A percentile compares a stretch with the other conserved stretches of the same genome.
Conservation (phyloP, 1,140 invertebrate genomes). For the Achroia grisella region DNA sequence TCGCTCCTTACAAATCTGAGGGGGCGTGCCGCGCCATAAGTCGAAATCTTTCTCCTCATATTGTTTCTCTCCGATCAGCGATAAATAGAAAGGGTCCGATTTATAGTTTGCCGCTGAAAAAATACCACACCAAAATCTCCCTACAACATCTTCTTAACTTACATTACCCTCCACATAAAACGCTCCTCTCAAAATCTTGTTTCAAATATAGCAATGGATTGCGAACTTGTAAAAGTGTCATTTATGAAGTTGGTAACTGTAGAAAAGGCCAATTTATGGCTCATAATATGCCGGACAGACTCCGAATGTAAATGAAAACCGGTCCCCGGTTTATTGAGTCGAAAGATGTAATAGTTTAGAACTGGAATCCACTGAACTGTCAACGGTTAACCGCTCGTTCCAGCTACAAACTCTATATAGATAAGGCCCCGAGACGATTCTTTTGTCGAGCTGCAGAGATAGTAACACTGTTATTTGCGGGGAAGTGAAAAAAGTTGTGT, state of each 20-base stretch:
- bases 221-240: neutral
- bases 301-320: constrained; percentile 23
- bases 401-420: too few species aligned
- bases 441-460: too few species aligned
- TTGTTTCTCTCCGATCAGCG: constrained; percentile 50
- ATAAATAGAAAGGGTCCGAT: constrained; percentile 42
- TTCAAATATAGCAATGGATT: neutral
- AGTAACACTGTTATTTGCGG: too few species aligned
- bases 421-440: too few species aligned
- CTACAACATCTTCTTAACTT: too few species aligned
- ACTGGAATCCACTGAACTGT: too few species aligned
- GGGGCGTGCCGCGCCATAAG: constrained; percentile 5
- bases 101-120: constrained; percentile 19
- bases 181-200: too few species aligned
- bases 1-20: constrained; percentile 7
- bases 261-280: constrained; percentile 19
- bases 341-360: constrained; percentile 19
- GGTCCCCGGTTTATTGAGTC: constrained; percentile 19
- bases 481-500: too few species aligned
- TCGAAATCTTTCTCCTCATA: constrained; percentile 31
- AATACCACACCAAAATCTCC: neutral
- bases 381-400: too few species aligned
- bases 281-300: constrained; percentile 14
- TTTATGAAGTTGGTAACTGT: neutral
- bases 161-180: too few species aligned